Conservation (phyloP, 2,797 vertebrate genomes). For the Lacerta viridis region DNA sequence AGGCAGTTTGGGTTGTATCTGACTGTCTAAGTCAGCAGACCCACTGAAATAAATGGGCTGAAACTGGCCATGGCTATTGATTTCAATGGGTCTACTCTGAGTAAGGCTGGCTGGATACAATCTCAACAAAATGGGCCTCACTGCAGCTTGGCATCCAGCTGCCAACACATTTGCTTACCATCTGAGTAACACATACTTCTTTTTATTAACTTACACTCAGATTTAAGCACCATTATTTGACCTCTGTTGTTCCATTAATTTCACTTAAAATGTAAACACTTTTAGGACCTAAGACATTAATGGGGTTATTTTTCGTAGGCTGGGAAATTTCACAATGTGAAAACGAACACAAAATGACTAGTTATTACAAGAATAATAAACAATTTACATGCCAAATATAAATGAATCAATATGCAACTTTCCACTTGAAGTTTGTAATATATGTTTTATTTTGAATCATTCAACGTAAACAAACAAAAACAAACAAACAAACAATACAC, state of each 20-base stretch:
- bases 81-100: too few species aligned
- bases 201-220: neutral
- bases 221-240: neutral
- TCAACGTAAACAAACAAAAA: neutral
- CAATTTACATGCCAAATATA: neutral
- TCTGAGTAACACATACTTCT: neutral
- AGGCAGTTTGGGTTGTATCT: neutral
- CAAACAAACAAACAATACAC: neutral
- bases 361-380: neutral
- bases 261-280: neutral
- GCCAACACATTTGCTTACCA: neutral
- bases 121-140: neutral
- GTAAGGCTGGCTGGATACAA: too few species aligned
- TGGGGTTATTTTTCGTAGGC: neutral
- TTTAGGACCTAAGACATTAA: neutral
- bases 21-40: too few species aligned
- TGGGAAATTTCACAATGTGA: neutral
- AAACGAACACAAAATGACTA: neutral
- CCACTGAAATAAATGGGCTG: too few species aligned
- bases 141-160: neutral
- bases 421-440: neutral
- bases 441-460: constrained; percentile 16
- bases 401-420: neutral
- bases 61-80: too few species aligned
- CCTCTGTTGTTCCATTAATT: constrained; percentile 1